phyloP scores from a whole-genome alignment of 2,888 invertebrate genomes.

The Caenorhabditis panamensis region DNA sequence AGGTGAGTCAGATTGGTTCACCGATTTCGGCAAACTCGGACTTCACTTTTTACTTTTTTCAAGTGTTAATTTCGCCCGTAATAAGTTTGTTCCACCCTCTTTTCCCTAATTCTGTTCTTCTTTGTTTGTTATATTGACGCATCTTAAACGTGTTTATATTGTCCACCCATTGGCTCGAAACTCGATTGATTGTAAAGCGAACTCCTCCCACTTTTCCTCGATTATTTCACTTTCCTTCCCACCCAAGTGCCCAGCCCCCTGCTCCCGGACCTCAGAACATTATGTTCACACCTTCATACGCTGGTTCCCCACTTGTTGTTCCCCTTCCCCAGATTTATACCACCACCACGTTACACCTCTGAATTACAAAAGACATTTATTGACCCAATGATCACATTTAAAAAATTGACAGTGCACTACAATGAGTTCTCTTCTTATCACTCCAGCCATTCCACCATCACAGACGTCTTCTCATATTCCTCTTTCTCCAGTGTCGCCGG shows the following conservation, averaged over 20 bases:
- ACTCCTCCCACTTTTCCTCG: conserved; percentile 21
- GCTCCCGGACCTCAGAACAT: conserved; percentile 23
- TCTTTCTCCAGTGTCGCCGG: too few relatives aligned
- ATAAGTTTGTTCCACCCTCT: conserved; percentile 44
- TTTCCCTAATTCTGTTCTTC: conserved; percentile 32
- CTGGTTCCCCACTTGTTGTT: conserved; percentile 53
- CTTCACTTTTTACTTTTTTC: conserved; percentile 6
- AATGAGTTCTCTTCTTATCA: too few relatives aligned
- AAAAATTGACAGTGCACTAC: too few relatives aligned
- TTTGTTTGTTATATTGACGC: conserved; percentile 66
- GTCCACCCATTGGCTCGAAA: conserved; percentile 37
- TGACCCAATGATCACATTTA: too few relatives aligned
- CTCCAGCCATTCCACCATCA: too few relatives aligned
- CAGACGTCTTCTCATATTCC: too few relatives aligned
- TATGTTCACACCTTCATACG: conserved; percentile 20
- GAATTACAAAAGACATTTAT: too few relatives aligned
- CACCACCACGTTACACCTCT: too few relatives aligned
- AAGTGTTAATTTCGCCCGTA: conserved; percentile 41
- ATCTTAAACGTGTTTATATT: conserved; percentile 60
- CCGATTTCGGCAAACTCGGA: conserved; percentile 10
- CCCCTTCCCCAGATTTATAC: conserved; percentile 19
- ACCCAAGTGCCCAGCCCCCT: conserved; percentile 19
- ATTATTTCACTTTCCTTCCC: conserved; percentile 41
- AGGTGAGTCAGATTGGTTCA: too few relatives aligned
- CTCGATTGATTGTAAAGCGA: conserved; percentile 51